Conservation (phyloP, 2,113 vertebrate species). For the Pelusios castaneus region DNA sequence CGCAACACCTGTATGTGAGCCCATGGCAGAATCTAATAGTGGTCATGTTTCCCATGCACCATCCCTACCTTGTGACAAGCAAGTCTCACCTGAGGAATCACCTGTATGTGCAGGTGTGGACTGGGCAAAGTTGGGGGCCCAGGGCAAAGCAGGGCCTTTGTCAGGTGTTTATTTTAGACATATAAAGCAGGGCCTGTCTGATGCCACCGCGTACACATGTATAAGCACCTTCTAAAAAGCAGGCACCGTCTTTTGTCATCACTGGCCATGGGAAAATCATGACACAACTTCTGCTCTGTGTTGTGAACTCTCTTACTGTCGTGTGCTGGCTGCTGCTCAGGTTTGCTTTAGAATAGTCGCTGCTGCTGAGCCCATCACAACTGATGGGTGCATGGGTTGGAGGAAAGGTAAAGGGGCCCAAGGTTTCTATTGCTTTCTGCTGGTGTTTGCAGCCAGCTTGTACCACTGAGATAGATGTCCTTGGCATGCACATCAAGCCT, state of each 20-base stretch:
- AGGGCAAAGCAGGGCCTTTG: background rate
- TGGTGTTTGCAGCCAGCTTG: background rate
- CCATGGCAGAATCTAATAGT: background rate
- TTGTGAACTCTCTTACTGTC: background rate
- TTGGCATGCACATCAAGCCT: background rate
- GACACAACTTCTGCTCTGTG: background rate
- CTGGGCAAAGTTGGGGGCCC: background rate
- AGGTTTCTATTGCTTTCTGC: background rate
- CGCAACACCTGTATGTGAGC: too few species aligned
- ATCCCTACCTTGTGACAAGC: background rate
- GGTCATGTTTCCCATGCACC: background rate
- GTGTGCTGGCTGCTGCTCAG: background rate
- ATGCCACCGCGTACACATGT: background rate
- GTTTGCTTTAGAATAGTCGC: background rate
- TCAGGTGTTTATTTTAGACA: background rate
- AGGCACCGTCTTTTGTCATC: background rate
- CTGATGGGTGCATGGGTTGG: background rate
- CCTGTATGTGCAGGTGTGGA: background rate
- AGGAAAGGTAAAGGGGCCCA: background rate
- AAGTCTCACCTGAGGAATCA: background rate
- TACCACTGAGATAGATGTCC: background rate
- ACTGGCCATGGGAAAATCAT: background rate
- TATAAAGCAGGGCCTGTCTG: background rate
- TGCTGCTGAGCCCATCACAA: background rate
- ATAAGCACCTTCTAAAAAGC: background rate